Evolutionary conservation across 1,140 invertebrate species (phyloP), one percentile per base, ranked within the genome.

Genomic region (Euwallacea fornicatus): DNA sequence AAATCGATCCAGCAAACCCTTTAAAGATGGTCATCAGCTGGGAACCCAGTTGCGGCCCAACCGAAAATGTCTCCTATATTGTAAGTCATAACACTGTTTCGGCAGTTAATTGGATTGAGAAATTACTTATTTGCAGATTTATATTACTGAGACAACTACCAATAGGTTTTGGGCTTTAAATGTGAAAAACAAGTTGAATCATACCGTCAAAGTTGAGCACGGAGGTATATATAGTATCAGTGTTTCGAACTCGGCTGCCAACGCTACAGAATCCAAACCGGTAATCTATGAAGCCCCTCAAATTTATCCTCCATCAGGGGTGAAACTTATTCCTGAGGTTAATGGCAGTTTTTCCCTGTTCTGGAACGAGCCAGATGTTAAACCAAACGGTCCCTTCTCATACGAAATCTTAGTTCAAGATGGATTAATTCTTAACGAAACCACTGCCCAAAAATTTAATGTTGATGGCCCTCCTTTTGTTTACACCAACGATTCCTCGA

Each of bases 361-460:
- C 74, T 93, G 91, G 90, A 77, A 84, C 44, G 83, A 86, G 66
- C 76, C 74, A 6, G 73, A 78, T 3, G 72, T 77, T 0, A 60
- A 76, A 66, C 13, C 8, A 58, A 80, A 47, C 42, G 64, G 43
- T 73, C 77, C 70, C 7, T 79, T 76, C 66, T 61, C 65, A 54
- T 93, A 89, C 77, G 86, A 90, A 79, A 82, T 94, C 2, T 79
- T 89, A 33, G 82, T 93, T 0, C 85, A 85, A 0, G 83, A 86
- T 74, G 85, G 87, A 7, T 82, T 81, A 33, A 82, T 78, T 6
- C 79, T 89, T n/a, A 84, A 85, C 66, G 83, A 84, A 44, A 78
- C 80, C 53, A 84, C 71, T 73, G 87, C 87, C 9, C 81, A 79
- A 74, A 78, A 77, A 67, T 86, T 80, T 46, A 76, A 77, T 10